Base-by-base conservation (phyloP, 1,140 invertebrate genomes). In the Batillaria attramentaria region DNA sequence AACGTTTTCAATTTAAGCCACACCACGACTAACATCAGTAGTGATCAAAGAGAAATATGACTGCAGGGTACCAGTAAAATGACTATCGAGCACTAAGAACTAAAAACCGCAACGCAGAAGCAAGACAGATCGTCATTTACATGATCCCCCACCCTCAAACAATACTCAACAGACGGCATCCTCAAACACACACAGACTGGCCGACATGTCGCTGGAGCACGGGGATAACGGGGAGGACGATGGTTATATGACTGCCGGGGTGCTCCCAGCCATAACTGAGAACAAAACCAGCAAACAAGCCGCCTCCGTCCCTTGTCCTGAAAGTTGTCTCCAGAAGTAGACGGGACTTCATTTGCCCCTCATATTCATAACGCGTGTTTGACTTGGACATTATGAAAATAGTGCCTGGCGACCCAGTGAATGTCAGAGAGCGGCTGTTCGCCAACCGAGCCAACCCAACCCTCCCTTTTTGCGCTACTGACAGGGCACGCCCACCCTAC, bases 291-390 rank as follows among this genome's bases (percentile, higher is more conserved):
- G 10, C 18, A 66, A 66, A 66, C 62, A 66, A 62, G 62, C 31
- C 62, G 31, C 18, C 31, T 69, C 35, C n/a, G 2, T 69, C 66
- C 37, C 43, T 41, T 69, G 66, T 41, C 66, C 20, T 31, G 33
- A 66, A 60, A 60, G 57, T 37, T 42, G 41, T 41, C 41, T 69
- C 66, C 18, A 0, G 43, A 35, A 69, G 66, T 69, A n/a, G 10
- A 20, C 39, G 18, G 18, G 16, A 13, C 46, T 39, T 41, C 72
- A 46, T 35, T 74, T 60, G 5, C 3, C 37, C 20, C 10, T 33
- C 31, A 35, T 39, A 37, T 74, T 74, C 72, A 74, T 74, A 74
- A 74, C 50, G 50, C 24, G 18, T 74, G 72, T 74, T 74, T 74
- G 72, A 60, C 72, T 54, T 69, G 66, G 57, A 1, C 72, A 18